Evolutionary conservation across 2,888 invertebrate species (phyloP).

Genomic region (Papilio demoleus): DNA sequence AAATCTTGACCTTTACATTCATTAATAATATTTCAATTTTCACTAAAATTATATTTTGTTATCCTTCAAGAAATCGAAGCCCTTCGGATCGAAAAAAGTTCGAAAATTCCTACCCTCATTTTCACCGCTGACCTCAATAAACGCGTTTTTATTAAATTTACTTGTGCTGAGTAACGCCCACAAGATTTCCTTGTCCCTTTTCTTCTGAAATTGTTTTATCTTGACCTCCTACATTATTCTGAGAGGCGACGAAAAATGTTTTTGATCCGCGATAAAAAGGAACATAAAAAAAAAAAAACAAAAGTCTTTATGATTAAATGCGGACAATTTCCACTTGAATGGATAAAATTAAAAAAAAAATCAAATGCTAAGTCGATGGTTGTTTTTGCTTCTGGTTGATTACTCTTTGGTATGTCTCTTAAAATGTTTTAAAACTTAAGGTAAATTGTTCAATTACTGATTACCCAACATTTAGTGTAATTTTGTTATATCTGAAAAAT

Average conservation of each 20-base stretch:
- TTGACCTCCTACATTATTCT: constrained; percentile 8
- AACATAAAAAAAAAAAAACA: too few species aligned
- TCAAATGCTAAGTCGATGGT: too few species aligned
- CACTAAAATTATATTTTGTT: background rate
- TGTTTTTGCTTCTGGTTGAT: too few species aligned
- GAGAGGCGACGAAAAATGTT: too few species aligned
- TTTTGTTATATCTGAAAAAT: background rate
- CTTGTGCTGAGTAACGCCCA: constrained; percentile 14
- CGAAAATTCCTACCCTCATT: background rate
- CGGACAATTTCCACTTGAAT: too few species aligned
- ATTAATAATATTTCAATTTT: background rate
- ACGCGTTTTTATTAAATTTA: constrained; percentile 13
- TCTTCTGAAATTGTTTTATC: constrained; percentile 18
- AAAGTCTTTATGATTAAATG: too few species aligned
- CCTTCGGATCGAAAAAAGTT: background rate
- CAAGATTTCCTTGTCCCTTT: constrained; percentile 18
- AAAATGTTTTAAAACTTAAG: too few species aligned
- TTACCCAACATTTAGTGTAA: too few species aligned
- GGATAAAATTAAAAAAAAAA: too few species aligned
- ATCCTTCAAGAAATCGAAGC: background rate
- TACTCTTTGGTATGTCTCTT: too few species aligned
- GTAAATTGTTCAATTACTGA: too few species aligned
- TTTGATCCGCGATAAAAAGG: too few species aligned
- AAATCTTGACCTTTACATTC: background rate
- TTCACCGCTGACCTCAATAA: constrained; percentile 15